Base-by-base conservation (phyloP, 1,140 invertebrate genomes). In the Panagrolaimus sp. region DNA sequence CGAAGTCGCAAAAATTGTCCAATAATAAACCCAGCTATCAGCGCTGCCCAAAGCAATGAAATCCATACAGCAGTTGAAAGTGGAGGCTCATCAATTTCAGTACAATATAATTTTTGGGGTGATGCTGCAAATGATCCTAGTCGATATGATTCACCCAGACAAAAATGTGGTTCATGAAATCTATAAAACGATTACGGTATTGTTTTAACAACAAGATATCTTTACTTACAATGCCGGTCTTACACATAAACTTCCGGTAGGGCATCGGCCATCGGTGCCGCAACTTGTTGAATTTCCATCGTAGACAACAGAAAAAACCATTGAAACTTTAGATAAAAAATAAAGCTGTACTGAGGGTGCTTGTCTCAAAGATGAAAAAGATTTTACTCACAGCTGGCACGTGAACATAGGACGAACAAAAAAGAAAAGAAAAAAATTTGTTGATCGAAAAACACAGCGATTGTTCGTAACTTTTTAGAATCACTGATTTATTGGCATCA, bases 1-100 rank as follows among this genome's bases (percentile, higher is more conserved):
- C 51, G 51, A 16, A 57, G 51, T 27, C 51, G 51, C 20, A 57
- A 27, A 57, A 57, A 57, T 20, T 57, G 51, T 20, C 51, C 51
- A 57, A 57, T 57, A 4, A 57, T 57, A 20, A 57, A 57, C 11
- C 51, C 51, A n/a, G 27, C n/a, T 8, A 57, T 25, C 51, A 57
- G n/a, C 11, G 51, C 51, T 27, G 27, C 9, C 51, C 51, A 57
- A 11, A 57, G 51, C 8, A 57, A 13, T 20, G 20, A 25, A 20
- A 57, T 27, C 51, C 51, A 57, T 9, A 57, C 51, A 27, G 51
- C 51, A 57, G 51, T 57, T 27, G 51, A 57, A 57, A 57, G 27
- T 57, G 11, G 51, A 25, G 20, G 51, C 20, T 11, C 51, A 57
- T 57, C 51, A 20, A 57, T 4, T 20, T 57, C 7, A 25, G 51